Evolutionary conservation across 2,888 invertebrate species (phyloP).

Genomic region (Brachyopa scutellaris): DNA sequence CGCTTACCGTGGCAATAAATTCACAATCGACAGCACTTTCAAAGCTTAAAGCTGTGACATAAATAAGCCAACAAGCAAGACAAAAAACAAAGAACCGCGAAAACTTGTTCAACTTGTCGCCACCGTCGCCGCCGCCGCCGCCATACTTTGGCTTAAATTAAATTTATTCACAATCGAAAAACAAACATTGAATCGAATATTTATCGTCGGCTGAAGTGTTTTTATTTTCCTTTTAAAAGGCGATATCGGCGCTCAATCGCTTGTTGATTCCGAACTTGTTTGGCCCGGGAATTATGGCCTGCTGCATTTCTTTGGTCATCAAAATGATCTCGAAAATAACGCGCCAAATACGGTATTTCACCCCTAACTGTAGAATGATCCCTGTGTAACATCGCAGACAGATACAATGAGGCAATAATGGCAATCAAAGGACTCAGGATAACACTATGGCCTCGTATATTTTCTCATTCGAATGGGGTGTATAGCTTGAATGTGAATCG

Average conservation of each 20-base stretch:
- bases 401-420: conserved; percentile 5
- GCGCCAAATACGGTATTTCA: neutral
- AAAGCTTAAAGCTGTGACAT: conserved; percentile 4
- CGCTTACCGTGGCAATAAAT: conserved; percentile 1
- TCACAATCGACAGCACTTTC: neutral
- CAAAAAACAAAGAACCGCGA: no score
- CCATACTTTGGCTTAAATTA: conserved; percentile 33
- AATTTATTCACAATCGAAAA: conserved; percentile 47
- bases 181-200: conserved; percentile 54
- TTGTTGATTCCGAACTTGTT: neutral
- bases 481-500: neutral
- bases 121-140: neutral
- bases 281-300: neutral
- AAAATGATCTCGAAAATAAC: neutral
- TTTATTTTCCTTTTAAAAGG: conserved; percentile 46
- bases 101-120: neutral
- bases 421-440: neutral
- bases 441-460: no score
- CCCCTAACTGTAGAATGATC: neutral
- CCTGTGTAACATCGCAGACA: neutral
- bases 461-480: conserved; percentile 4
- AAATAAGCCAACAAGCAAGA: conserved; percentile 1
- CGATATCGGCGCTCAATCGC: no score
- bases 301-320: neutral
- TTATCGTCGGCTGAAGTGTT: conserved; percentile 45